Evolutionary conservation across 1,140 invertebrate genomes (phyloP), one percentile per base, ranked within the genome.

Genomic region (Phymastichus coffea): DNA sequence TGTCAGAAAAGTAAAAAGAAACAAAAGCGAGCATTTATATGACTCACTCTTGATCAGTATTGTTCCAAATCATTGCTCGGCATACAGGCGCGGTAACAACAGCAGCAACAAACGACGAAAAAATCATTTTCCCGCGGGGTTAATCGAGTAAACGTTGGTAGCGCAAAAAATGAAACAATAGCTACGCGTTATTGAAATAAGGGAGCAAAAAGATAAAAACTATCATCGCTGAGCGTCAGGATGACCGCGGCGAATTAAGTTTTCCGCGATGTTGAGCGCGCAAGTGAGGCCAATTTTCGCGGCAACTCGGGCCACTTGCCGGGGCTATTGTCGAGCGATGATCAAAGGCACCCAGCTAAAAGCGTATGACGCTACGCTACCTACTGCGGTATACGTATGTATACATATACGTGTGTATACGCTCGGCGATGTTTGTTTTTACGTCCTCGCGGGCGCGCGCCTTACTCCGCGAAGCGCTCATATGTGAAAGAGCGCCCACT

Each of bases 271-370:
- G 43, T 44, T 25, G 47, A 52, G 25, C 14, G 0, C 0, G 43
- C 22, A 44, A 51, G 47, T 43, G 28, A 38, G 48, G 48, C 38
- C 48, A 52, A 59, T 37, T 52, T 52, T 26, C 14, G 17, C 10
- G 57, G 48, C 26, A 59, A 57, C 38, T 51, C 35, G 48, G 15
- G 30, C 33, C n/a, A 53, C 48, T 52, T 59, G 48, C 17, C 48
- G 15, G 8, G 10, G 15, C 35, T 20, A 59, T 53, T 52, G 57
- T 59, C 40, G 25, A 22, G n/a, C 35, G 37, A 49, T 57, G 47
- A 57, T 57, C 48, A 58, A 58, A 51, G 56, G 47, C 47, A 15
- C 35, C 25, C 9, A 22, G 41, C 41, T 59, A 47, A 38, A 59
- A 47, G 41, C 38, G 35, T 30, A 35, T 14, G 48, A 25, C 22